A percentile compares a stretch with the other conserved stretches of the same genome.
Conservation (phyloP, 2,797 vertebrate genomes). For the Gambusia yucatana region DNA sequence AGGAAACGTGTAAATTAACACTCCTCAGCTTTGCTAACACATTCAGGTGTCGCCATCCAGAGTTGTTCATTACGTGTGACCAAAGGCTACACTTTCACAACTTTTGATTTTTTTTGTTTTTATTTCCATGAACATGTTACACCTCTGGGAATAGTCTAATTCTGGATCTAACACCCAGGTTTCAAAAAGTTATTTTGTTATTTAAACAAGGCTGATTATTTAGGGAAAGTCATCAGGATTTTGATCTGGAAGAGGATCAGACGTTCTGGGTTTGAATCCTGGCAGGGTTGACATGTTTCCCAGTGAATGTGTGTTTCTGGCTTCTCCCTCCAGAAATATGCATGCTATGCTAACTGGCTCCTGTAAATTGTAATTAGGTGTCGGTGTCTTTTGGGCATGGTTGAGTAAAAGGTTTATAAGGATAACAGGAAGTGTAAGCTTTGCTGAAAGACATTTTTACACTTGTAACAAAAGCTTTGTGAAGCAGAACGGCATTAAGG, state of each 20-base stretch:
- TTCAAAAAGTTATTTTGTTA: neutral
- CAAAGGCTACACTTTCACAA: neutral
- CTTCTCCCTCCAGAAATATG: neutral
- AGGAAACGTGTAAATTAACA: slow-evolving; percentile 45
- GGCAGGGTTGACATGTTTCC: neutral
- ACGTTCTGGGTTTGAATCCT: neutral
- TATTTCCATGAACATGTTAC: neutral
- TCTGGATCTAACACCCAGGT: neutral
- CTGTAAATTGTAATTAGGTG: neutral
- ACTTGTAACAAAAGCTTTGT: neutral
- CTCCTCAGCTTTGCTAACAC: slow-evolving; percentile 53
- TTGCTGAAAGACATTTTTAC: neutral
- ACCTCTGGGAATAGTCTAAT: neutral
- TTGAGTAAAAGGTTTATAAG: neutral
- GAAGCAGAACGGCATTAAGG: neutral
- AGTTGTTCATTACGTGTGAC: slow-evolving; percentile 11
- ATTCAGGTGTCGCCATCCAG: slow-evolving; percentile 34
- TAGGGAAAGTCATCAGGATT: neutral
- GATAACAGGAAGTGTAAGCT: neutral
- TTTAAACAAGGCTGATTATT: neutral
- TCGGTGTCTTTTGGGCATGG: neutral
- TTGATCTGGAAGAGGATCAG: neutral
- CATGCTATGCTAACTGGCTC: neutral
- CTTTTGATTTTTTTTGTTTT: slow-evolving; percentile 4
- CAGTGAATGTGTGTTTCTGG: neutral